Percentiles rank a stretch among this genome's conserved stretches.
These are phyloP conservation scores for Ageneiosus marmoratus DNA, from an alignment of 2,113 vertebrate genomes.

Conservation along the genomic window DNA sequence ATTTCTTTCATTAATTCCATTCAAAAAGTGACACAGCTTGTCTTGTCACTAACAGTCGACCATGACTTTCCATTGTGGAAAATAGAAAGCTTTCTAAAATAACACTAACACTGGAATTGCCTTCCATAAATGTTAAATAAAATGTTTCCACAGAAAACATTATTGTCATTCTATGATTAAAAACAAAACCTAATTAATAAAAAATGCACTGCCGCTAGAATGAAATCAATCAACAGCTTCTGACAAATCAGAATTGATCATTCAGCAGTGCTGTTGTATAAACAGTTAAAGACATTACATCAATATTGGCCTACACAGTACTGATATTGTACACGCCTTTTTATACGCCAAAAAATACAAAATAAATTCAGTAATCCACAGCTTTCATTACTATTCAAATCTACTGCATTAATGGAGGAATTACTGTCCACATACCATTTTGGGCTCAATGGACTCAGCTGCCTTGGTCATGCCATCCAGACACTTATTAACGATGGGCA, in stretches of 20 bases:
- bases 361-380: not conserved
- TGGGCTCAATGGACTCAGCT: conserved; percentile 82
- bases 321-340: not conserved
- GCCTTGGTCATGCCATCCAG: conserved; percentile 89
- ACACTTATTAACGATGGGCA: conserved; percentile 86
- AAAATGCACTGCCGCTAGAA: not conserved
- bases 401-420: not conserved
- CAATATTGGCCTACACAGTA: not conserved
- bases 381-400: not conserved
- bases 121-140: not conserved
- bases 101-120: not conserved
- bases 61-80: not conserved
- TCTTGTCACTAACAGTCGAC: not conserved
- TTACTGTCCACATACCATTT: conserved; percentile 74
- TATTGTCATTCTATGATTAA: not conserved
- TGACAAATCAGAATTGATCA: not conserved
- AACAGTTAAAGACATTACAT: not conserved
- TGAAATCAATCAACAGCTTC: not conserved
- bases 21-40: not conserved
- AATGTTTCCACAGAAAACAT: not conserved
- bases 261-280: not conserved
- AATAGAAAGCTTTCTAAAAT: not conserved
- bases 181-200: not conserved
- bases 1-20: no score
- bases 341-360: not conserved